Evolutionary conservation across 2,113 vertebrate species (phyloP).

Genomic region (Cephalopterus ornatus): DNA sequence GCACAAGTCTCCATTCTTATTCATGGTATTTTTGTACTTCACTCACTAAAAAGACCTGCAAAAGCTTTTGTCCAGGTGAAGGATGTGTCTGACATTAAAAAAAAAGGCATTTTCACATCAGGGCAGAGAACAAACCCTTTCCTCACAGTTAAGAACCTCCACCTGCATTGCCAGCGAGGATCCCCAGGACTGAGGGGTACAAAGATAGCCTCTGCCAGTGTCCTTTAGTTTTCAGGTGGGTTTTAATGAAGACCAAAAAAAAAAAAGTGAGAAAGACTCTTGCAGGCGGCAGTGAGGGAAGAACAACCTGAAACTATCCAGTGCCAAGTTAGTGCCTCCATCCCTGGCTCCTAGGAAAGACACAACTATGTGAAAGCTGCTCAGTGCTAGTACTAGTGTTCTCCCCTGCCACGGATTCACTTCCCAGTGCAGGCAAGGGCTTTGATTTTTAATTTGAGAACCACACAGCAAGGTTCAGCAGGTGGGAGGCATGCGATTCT

Average conservation of each 20-base stretch:
- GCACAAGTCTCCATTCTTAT: neutral
- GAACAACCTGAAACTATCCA: neutral
- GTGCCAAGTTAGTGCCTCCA: neutral
- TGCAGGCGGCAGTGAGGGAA: neutral
- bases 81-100: neutral
- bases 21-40: neutral
- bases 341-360: neutral
- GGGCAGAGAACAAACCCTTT: neutral
- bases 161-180: neutral
- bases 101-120: neutral
- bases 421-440: neutral
- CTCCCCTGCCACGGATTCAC: neutral
- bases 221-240: neutral
- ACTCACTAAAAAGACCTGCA: neutral
- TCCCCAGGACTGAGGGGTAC: neutral
- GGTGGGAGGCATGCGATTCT: constrained; percentile 14
- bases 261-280: neutral
- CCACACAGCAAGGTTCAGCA: neutral
- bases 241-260: neutral
- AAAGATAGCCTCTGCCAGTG: neutral
- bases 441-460: neutral
- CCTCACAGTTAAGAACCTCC: neutral
- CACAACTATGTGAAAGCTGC: neutral
- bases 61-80: neutral
- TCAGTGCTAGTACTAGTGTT: neutral